A percentile compares a stretch with the other conserved stretches of the same genome.
Evolutionary conservation across 2,888 invertebrate species (phyloP).

Genomic region (Lasioglossum oenotherae): DNA sequence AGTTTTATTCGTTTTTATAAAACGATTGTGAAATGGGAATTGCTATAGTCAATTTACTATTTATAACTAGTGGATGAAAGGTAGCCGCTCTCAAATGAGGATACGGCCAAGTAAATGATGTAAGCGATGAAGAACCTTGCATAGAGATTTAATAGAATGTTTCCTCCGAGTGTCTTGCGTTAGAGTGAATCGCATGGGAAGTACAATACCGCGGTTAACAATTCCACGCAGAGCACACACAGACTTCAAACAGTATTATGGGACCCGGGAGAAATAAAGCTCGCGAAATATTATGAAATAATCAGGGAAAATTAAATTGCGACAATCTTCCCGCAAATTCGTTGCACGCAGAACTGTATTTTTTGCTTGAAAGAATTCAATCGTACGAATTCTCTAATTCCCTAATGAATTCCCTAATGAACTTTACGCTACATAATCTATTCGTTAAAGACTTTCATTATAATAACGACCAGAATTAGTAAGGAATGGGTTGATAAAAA

Average conservation of each 20-base stretch:
- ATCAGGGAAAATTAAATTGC: slow-evolving; percentile 16
- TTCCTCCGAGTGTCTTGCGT: not conserved
- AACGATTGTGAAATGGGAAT: slow-evolving; percentile 29
- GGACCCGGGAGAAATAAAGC: not conserved
- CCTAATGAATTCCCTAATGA: not conserved
- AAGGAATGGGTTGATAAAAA: not conserved
- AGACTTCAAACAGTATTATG: slow-evolving; percentile 2
- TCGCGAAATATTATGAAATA: slow-evolving; percentile 19
- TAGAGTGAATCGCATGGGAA: slow-evolving; percentile 12
- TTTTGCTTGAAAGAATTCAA: not conserved
- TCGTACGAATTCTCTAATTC: too few relatives aligned
- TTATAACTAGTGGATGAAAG: not conserved
- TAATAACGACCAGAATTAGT: not conserved
- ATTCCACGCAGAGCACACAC: not conserved
- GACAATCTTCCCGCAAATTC: not conserved
- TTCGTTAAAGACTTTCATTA: not conserved
- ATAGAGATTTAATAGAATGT: slow-evolving; percentile 34
- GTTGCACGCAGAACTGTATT: not conserved
- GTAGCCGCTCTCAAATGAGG: not conserved
- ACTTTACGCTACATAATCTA: not conserved
- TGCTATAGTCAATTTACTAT: slow-evolving; percentile 35
- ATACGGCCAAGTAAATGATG: slow-evolving; percentile 3
- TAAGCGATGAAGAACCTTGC: slow-evolving; percentile 27
- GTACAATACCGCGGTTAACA: not conserved
- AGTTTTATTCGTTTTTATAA: slow-evolving; percentile 38